These are phyloP conservation scores for Arctopsyche grandis DNA, from an alignment of 1,140 invertebrate genomes.

Conservation along the genomic window DNA sequence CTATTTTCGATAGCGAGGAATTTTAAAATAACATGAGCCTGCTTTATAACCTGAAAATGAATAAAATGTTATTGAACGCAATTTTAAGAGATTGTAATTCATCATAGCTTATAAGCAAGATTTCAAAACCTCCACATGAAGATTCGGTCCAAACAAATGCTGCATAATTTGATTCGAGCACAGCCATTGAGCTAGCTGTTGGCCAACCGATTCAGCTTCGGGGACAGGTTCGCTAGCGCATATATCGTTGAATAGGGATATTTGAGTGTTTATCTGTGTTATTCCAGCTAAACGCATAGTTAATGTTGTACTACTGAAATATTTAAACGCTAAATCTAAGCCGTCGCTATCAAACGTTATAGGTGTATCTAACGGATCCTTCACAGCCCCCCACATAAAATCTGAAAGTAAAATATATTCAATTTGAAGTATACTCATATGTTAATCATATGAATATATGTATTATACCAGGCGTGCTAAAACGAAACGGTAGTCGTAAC, in stretches of 20 bases:
- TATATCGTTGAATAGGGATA: constrained; percentile 89
- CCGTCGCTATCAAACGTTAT: constrained; percentile 90
- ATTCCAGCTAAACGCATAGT: constrained; percentile 91
- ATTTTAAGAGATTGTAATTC: constrained; percentile 27
- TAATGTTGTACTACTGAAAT: constrained; percentile 91
- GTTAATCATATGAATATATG: no score
- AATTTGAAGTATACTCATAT: constrained; percentile 28
- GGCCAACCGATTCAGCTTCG: constrained; percentile 85
- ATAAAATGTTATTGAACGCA: constrained; percentile 31
- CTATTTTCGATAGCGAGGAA: constrained; percentile 92
- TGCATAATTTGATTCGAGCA: constrained; percentile 92
- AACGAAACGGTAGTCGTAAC: not conserved
- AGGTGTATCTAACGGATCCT: constrained; percentile 89
- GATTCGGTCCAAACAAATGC: constrained; percentile 94
- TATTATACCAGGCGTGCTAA: not conserved
- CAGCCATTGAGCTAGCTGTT: constrained; percentile 87
- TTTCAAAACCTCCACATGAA: constrained; percentile 94
- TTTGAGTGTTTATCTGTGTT: constrained; percentile 94
- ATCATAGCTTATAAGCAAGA: no score
- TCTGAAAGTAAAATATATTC: constrained; percentile 66
- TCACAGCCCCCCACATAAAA: constrained; percentile 93
- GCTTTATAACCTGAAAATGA: constrained; percentile 82
- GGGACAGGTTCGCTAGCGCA: constrained; percentile 86
- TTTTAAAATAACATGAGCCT: constrained; percentile 92
- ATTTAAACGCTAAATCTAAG: constrained; percentile 91